phyloP scores from a whole-genome alignment of 2,113 vertebrate genomes.

The Athene cunicularia region DNA sequence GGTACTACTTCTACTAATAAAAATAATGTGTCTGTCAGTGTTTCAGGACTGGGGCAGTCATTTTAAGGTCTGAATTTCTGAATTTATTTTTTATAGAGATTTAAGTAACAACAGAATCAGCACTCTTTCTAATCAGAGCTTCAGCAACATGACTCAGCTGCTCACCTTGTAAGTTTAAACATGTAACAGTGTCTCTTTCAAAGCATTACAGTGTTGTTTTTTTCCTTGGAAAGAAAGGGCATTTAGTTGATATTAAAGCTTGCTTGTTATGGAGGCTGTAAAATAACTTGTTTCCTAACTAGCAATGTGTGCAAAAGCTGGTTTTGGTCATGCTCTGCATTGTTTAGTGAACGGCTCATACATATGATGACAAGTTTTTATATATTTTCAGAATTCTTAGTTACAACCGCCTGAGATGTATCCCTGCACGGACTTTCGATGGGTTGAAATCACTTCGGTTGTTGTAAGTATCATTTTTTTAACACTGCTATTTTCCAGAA shows the following conservation, averaged over 20 bases:
- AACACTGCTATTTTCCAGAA: not conserved
- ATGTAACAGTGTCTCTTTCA: not conserved
- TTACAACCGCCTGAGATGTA: slow-evolving; percentile 93
- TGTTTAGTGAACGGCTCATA: not conserved
- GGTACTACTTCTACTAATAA: not conserved
- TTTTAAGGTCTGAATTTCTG: slow-evolving; percentile 42
- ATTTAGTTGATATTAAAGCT: not conserved
- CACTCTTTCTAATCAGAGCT: slow-evolving; percentile 98
- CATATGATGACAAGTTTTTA: not conserved
- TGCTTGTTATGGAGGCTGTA: slow-evolving; percentile 3
- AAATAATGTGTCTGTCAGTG: not conserved
- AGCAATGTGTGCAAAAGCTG: slow-evolving; percentile 6
- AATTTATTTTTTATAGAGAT: slow-evolving; percentile 88
- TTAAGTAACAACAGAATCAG: slow-evolving; percentile 99
- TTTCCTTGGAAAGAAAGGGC: not conserved
- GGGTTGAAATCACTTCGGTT: slow-evolving; percentile 90
- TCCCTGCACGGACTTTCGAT: slow-evolving; percentile 89
- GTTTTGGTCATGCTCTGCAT: not conserved
- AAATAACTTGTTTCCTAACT: slow-evolving; percentile 18
- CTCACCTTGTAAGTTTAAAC: slow-evolving; percentile 93
- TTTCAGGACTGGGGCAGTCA: not conserved
- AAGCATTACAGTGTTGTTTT: not conserved
- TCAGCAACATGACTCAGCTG: slow-evolving; percentile 99
- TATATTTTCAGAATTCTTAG: slow-evolving; percentile 89
- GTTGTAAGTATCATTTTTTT: slow-evolving; percentile 83